Evolutionary conservation across 1,140 invertebrate genomes (phyloP), one percentile per base, ranked within the genome.

Genomic region (Drosophila sechellia): DNA sequence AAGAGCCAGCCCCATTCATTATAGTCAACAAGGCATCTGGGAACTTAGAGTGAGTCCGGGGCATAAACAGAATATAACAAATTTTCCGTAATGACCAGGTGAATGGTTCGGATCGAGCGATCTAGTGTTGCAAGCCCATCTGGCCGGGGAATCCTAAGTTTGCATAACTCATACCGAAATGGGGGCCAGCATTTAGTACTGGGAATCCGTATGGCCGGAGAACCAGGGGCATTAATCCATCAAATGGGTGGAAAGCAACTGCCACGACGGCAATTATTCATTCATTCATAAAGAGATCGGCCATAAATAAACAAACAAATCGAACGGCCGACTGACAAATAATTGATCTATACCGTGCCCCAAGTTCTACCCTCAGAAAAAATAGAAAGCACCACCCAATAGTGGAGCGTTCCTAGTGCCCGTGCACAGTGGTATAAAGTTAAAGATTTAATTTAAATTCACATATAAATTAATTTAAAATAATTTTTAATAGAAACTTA

Each of bases 221-320:
- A 15, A 15, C 13, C 39, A 6, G n/a, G 11, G 50, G 64, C 45
- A 87, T 75, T 87, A 81, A 87, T 86, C 78, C 60, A 87, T 86
- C 75, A 79, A 78, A 66, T 71, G 22, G 63, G 42, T 52, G 46
- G 39, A 73, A 70, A 57, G 65, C 72, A 45, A 58, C 63, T 65
- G 64, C 31, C 70, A 58, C 66, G 66, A 76, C 64, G 60, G 65
- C 65, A 89, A 83, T 89, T 87, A 83, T 70, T 84, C 84, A 89
- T 89, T 89, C 84, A 89, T 89, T 89, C 84, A 89, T 89, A 89
- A 89, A 72, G 79, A 83, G 77, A 84, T 79, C 83, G 75, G 53
- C 37, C 58, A 48, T 69, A 66, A 74, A 83, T 89, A 89, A 89
- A 89, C 73, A 89, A 89, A 84, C 83, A 87, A 87, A 87, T 73